Base-by-base conservation (phyloP, 2,113 vertebrate genomes). In the Stomatorhinus ivindoensis region DNA sequence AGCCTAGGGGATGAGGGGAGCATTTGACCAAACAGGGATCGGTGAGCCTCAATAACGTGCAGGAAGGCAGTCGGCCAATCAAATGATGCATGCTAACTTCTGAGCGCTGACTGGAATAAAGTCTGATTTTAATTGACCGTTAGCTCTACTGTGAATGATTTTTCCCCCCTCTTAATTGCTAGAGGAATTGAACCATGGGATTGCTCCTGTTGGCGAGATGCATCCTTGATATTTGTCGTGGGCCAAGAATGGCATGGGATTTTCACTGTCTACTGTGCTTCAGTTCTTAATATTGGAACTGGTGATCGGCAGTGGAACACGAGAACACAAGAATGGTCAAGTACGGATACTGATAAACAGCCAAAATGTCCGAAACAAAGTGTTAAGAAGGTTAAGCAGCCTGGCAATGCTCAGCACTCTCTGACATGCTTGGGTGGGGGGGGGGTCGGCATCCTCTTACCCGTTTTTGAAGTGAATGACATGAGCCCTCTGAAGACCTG, bases 391-490 rank as follows among this genome's bases (percentile, higher is more conserved):
- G 24, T 61, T 61, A 8, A n/a, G 24, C 55, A 10, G 55, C 24
- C n/a, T 31, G 27, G 61, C 61, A 1, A 13, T 69, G 27, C 15
- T 17, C 73, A 8, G 35, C 15, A 17, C 69, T 35, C 11, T 4
- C 4, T 35, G 13, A 31, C 69, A 17, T 35, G 69, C 13, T 19
- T 83, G 80, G 4, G 80, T 5, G 80, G 50, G 4, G 80, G 17
- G 80, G 50, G 8, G 46, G 27, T 3, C 50, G 44, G 19, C 0
- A 42, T 35, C 55, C 42, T 53, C 96, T 95, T 92, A 99, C 98
- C 98, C 98, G 17, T 99, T 99, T 96, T 98, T 99, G 95, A 99
- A 99, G 95, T 99, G 98, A 84, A 99, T 97, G 92, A 99, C 97
- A 90, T 99, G 98, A 31, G 98, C 98, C 93, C 98, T 97, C 93